Conservation (phyloP, 2,797 vertebrate species). For the Euphonia xanthogaster region DNA sequence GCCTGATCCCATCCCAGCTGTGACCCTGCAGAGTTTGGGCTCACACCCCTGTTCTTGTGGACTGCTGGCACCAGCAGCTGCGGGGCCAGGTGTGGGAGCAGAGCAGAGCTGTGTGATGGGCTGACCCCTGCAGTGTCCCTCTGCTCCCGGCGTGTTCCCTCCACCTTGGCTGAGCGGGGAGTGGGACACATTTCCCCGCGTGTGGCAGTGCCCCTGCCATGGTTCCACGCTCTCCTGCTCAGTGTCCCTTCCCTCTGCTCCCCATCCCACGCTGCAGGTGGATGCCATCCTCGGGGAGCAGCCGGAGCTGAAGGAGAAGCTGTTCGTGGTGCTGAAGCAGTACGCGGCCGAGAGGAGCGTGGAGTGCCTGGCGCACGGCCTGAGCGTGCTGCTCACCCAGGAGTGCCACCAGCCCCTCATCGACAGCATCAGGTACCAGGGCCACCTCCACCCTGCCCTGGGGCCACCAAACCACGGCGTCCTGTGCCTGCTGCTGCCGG, state of each 20-base stretch:
- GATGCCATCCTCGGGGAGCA: constrained; percentile 88
- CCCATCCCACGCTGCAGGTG: constrained; percentile 74
- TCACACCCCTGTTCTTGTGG: rapidly evolving
- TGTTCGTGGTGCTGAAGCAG: constrained; percentile 89
- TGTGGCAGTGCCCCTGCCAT: rapidly evolving
- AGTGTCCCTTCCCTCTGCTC: neutral
- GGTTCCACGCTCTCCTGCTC: neutral
- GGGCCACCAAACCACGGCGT: rapidly evolving
- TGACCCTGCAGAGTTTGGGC: neutral
- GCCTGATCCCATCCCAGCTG: neutral
- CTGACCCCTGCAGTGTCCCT: rapidly evolving
- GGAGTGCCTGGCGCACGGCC: constrained; percentile 86
- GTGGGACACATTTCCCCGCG: rapidly evolving
- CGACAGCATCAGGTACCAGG: constrained; percentile 89
- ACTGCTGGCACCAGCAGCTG: rapidly evolving
- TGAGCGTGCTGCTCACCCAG: constrained; percentile 83
- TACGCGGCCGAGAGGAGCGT: constrained; percentile 90
- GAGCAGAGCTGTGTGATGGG: rapidly evolving
- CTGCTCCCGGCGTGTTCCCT: neutral
- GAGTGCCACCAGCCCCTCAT: constrained; percentile 88
- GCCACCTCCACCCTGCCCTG: rapidly evolving
- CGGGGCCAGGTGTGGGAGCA: rapidly evolving
- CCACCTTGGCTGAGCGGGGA: rapidly evolving
- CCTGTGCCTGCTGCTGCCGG: rapidly evolving
- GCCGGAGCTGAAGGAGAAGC: constrained; percentile 86